Evolutionary conservation across 2,888 invertebrate genomes (phyloP).

Genomic region (Phanerotoma sp.): DNA sequence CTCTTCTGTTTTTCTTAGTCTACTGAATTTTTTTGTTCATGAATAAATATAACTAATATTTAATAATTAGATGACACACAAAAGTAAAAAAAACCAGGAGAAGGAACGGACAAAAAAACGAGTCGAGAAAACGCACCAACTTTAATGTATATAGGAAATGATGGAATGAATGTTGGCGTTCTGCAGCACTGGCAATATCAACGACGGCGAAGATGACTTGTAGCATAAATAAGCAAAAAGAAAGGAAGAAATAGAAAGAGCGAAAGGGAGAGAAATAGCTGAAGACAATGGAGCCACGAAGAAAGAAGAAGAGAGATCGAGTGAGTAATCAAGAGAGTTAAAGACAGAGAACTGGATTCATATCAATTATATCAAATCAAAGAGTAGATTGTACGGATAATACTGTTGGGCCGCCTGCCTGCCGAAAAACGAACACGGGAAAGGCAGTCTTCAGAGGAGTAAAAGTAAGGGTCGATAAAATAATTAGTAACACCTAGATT

Average conservation of each 20-base stretch:
- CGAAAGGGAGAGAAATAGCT: no score
- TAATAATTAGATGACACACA: no score
- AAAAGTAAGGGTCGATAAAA: background rate
- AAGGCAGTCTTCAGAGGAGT: conserved; percentile 18
- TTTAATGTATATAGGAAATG: conserved; percentile 1
- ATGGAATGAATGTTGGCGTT: conserved; percentile 21
- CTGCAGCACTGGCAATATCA: conserved; percentile 20
- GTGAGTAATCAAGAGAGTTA: background rate
- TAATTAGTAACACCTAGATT: no score
- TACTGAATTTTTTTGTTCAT: no score
- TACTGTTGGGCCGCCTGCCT: conserved; percentile 34
- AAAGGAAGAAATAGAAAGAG: conserved; percentile 12
- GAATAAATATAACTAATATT: background rate
- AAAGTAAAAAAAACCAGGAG: no score
- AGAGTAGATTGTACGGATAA: conserved; percentile 34
- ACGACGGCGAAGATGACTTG: conserved; percentile 18
- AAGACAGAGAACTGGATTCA: no score
- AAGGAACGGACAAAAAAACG: no score
- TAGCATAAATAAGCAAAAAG: no score
- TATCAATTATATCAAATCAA: conserved; percentile 19
- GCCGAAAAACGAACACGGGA: conserved; percentile 17
- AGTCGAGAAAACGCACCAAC: background rate
- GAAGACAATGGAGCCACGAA: conserved; percentile 1
- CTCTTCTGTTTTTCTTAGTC: no score
- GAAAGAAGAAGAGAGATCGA: conserved; percentile 17